These are phyloP conservation scores for Lophotis ruficrista DNA, from an alignment of 2,113 vertebrate genomes.

Conservation along the genomic window DNA sequence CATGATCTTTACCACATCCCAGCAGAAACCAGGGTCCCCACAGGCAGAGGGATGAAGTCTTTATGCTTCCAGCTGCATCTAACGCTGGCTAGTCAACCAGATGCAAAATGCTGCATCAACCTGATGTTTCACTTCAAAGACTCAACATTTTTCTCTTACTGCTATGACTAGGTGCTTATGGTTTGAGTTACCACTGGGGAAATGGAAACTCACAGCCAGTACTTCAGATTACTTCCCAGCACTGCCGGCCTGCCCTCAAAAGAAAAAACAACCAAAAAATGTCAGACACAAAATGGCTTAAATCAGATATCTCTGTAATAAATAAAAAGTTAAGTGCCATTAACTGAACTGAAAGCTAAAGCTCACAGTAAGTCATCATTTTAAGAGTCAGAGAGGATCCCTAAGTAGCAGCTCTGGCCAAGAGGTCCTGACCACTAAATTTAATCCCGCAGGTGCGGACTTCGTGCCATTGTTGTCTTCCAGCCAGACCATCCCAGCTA, in stretches of 20 bases:
- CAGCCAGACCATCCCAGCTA: not conserved
- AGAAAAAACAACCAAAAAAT: slow-evolving; percentile 14
- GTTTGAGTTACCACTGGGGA: slow-evolving; percentile 21
- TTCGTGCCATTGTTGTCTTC: not conserved
- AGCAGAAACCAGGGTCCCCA: slow-evolving; percentile 8
- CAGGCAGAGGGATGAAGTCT: not conserved
- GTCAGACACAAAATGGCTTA: not conserved
- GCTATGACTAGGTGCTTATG: slow-evolving; percentile 28
- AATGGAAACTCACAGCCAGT: slow-evolving; percentile 30
- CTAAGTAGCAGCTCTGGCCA: not conserved
- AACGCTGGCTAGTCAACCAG: slow-evolving; percentile 13
- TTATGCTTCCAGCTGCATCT: slow-evolving; percentile 39
- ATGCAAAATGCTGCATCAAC: slow-evolving; percentile 33
- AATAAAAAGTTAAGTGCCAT: not conserved
- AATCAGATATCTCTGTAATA: not conserved
- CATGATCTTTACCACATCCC: slow-evolving; percentile 40
- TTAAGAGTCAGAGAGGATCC: not conserved
- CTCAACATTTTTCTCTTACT: not conserved
- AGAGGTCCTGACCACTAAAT: not conserved
- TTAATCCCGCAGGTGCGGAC: not conserved
- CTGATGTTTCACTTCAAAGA: slow-evolving; percentile 31
- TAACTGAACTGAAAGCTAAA: not conserved
- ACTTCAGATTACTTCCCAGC: not conserved
- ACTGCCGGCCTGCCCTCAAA: not conserved
- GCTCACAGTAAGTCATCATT: not conserved